phyloP scores from a whole-genome alignment of 2,797 vertebrate species.

The Macropus fuliginosus region DNA sequence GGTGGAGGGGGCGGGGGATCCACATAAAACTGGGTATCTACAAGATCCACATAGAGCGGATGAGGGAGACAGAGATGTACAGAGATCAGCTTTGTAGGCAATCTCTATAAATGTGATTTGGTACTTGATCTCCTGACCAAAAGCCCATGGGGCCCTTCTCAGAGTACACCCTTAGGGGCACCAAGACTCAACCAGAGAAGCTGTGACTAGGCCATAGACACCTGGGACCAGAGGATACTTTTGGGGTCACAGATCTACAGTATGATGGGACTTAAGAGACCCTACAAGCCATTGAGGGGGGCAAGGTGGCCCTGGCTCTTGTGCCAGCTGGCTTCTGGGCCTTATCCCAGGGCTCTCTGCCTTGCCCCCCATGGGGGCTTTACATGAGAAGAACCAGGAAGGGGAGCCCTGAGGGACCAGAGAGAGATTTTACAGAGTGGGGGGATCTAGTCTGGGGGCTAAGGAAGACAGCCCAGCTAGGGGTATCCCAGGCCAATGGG shows the following conservation, averaged over 20 bases:
- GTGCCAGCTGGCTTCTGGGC: no score
- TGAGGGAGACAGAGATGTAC: not conserved
- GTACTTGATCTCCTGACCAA: not conserved
- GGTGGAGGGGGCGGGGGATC: not conserved
- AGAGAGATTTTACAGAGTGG: not conserved
- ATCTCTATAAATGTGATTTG: no score
- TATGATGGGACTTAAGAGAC: not conserved
- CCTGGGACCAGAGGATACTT: not conserved
- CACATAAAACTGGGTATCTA: not conserved
- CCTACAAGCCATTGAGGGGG: not conserved
- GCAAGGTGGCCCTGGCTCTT: no score
- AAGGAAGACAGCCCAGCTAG: not conserved
- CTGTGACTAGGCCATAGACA: not conserved
- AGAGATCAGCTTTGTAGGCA: not conserved
- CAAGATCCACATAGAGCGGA: not conserved
- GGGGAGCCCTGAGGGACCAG: not conserved
- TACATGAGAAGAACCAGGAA: accelerated
- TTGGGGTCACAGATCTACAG: not conserved
- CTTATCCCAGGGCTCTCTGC: not conserved
- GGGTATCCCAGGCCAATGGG: not conserved
- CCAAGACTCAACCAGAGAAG: not conserved
- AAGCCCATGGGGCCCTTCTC: not conserved
- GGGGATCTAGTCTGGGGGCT: not conserved
- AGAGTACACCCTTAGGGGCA: not conserved
- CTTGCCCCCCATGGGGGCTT: no score